A percentile compares a stretch with the other conserved stretches of the same genome.
These are phyloP conservation scores for Cydia amplana DNA, from an alignment of 1,140 invertebrate species.

Conservation along the genomic window DNA sequence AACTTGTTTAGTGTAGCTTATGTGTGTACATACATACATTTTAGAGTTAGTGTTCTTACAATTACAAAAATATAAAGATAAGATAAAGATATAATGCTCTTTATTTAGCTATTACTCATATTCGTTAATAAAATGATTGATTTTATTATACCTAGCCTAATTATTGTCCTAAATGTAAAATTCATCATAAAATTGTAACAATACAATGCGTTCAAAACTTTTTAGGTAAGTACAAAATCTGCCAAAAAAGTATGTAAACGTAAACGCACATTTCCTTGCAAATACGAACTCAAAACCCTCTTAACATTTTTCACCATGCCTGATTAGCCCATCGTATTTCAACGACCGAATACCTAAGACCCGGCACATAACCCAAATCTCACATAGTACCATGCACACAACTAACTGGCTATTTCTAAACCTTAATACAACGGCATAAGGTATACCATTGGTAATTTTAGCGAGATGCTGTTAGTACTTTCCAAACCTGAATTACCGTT, in stretches of 20 bases:
- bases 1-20: no score
- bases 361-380: background rate
- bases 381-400: background rate
- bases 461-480: constrained; percentile 3
- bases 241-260: background rate
- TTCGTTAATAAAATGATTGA: no score
- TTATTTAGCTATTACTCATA: no score
- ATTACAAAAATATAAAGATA: no score
- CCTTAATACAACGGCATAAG: background rate
- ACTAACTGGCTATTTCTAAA: background rate
- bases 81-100: no score
- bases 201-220: background rate
- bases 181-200: no score
- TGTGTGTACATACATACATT: no score
- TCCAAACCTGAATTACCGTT: constrained; percentile 30
- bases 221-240: background rate
- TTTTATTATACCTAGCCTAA: no score
- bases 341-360: background rate
- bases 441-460: background rate
- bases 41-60: no score
- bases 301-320: background rate
- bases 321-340: background rate
- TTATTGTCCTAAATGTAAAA: no score
- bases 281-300: background rate
- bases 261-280: background rate